These are phyloP conservation scores for Triplophysa tibetana DNA, from an alignment of 2,113 vertebrate species.

Conservation along the genomic window DNA sequence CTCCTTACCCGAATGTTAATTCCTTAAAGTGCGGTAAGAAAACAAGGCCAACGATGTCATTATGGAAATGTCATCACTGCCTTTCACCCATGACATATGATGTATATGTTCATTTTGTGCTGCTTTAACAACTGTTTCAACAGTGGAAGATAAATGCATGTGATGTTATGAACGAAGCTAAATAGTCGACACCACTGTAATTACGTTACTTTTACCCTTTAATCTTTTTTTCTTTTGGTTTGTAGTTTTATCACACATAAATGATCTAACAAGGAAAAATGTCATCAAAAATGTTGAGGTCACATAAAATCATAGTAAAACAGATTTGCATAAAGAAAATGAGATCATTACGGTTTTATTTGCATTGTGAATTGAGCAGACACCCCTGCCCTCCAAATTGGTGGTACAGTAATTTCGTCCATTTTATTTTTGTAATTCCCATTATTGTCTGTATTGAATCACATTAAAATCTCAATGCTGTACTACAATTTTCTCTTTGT, in stretches of 20 bases:
- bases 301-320: background rate
- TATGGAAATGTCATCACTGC: slow-evolving; percentile 26
- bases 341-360: background rate
- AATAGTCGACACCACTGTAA: background rate
- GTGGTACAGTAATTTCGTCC: no score
- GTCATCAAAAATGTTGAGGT: background rate
- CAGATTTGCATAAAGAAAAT: background rate
- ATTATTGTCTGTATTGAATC: no score
- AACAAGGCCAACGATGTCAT: slow-evolving; percentile 23
- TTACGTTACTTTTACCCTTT: background rate
- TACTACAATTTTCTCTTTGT: no score
- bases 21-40: slow-evolving; percentile 3
- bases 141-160: background rate
- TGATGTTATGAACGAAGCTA: background rate
- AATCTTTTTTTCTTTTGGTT: background rate
- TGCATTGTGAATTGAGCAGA: no score
- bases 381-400: no score
- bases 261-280: background rate
- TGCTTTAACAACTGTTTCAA: background rate
- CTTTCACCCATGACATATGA: slow-evolving; percentile 1
- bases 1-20: slow-evolving; percentile 18
- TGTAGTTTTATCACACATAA: background rate
- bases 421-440: no score
- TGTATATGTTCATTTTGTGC: background rate
- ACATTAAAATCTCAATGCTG: no score